These are phyloP conservation scores for Lydus trimaculatus DNA, from an alignment of 2,888 invertebrate genomes.

Conservation along the genomic window DNA sequence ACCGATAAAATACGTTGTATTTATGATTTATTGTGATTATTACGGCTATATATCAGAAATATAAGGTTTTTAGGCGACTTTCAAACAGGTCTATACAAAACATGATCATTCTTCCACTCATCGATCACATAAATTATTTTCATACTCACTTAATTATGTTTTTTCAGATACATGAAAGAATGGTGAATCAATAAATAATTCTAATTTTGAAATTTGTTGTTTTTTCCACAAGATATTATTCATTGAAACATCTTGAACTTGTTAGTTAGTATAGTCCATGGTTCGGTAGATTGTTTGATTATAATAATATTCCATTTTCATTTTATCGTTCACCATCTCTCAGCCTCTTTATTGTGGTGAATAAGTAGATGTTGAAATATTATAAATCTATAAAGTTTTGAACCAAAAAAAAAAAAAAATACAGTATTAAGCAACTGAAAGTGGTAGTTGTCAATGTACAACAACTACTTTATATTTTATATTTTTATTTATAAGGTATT, in stretches of 20 bases:
- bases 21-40: neutral
- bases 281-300: neutral
- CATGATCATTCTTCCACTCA: neutral
- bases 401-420: neutral
- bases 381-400: neutral
- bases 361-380: slow-evolving; percentile 3
- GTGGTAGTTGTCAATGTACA: neutral
- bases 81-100: neutral
- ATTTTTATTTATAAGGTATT: slow-evolving; percentile 1
- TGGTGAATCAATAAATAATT: neutral
- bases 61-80: neutral
- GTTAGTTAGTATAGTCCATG: neutral
- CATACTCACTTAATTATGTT: neutral
- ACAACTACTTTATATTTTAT: neutral
- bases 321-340: slow-evolving; percentile 6
- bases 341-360: neutral
- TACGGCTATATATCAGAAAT: neutral
- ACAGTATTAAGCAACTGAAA: neutral
- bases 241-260: slow-evolving; percentile 1
- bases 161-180: no score
- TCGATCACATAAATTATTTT: neutral
- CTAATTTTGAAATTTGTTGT: neutral
- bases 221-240: neutral
- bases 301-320: slow-evolving; percentile 1
- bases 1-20: neutral